Evolutionary conservation across 2,113 vertebrate species (phyloP).

Genomic region (Actinemys pallida): DNA sequence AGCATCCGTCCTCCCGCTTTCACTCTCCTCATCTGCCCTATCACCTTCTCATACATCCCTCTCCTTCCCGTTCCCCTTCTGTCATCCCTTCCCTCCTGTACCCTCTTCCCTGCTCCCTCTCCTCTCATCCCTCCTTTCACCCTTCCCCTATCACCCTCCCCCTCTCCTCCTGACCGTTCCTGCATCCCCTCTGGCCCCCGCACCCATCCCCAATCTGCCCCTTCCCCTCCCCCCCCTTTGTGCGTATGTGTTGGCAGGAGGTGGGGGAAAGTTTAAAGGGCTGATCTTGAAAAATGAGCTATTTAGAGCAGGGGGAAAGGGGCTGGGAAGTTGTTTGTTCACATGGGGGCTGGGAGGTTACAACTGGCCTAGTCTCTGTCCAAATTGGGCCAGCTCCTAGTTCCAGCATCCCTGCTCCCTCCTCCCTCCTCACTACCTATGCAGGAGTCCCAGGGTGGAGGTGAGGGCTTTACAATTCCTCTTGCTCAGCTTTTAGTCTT

Average conservation of each 20-base stretch:
- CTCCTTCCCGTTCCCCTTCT: too few relatives aligned
- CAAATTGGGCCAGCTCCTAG: neutral
- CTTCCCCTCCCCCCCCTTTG: neutral
- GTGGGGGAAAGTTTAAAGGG: neutral
- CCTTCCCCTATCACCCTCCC: neutral
- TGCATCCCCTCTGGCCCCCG: too few relatives aligned
- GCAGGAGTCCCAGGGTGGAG: neutral
- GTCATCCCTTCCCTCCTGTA: neutral
- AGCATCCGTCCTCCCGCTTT: neutral
- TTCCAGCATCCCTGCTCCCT: neutral
- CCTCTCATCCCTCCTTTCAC: neutral
- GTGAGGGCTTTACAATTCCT: neutral
- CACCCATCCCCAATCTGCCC: too few relatives aligned
- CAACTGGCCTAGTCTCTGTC: neutral
- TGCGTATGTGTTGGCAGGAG: neutral
- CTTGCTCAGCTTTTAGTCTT: too few relatives aligned
- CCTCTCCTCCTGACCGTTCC: too few relatives aligned
- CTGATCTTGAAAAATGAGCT: neutral
- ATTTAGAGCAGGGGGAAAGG: neutral
- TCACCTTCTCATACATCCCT: neutral
- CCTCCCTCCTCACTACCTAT: neutral
- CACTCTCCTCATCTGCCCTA: slow-evolving; percentile 17
- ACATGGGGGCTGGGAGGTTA: neutral
- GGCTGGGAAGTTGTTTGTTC: neutral
- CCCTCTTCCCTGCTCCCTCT: neutral